Percentiles rank a stretch among this genome's conserved stretches.
Conservation (phyloP, 2,797 vertebrate genomes). For the Enteromius anoplus region DNA sequence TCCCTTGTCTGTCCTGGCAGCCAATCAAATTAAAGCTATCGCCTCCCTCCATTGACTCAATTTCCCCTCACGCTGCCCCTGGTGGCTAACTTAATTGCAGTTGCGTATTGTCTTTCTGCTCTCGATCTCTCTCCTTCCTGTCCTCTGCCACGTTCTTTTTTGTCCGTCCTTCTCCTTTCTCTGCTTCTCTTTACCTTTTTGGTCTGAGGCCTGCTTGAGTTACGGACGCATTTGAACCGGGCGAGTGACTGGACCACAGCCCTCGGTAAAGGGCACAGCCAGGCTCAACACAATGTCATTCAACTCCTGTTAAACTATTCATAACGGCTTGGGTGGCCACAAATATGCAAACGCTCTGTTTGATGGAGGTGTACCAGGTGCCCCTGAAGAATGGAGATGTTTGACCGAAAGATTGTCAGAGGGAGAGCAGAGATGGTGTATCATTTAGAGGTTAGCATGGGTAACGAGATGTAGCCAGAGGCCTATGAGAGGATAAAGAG, state of each 20-base stretch:
- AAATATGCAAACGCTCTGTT: conserved; percentile 20
- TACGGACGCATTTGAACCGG: conserved; percentile 58
- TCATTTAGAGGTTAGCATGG: conserved; percentile 6
- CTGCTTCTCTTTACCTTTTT: background rate
- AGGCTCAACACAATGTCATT: conserved; percentile 72
- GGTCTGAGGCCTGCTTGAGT: conserved; percentile 55
- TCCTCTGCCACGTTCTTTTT: background rate
- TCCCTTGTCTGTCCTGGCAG: conserved; percentile 46
- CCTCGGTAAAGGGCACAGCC: conserved; percentile 67
- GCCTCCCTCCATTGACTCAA: conserved; percentile 72
- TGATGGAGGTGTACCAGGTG: conserved; percentile 1
- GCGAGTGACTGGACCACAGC: conserved; percentile 59
- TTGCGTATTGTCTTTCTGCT: conserved; percentile 71
- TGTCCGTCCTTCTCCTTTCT: conserved; percentile 50
- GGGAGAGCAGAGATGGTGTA: background rate
- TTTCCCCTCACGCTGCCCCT: conserved; percentile 68
- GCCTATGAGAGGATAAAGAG: background rate
- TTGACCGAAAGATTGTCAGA: conserved; percentile 19
- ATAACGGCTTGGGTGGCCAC: conserved; percentile 74
- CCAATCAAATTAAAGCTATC: conserved; percentile 68
- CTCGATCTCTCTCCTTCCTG: background rate
- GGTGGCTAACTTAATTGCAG: conserved; percentile 69
- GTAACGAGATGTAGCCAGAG: background rate
- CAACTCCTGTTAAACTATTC: conserved; percentile 82
- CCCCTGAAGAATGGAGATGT: background rate